Evolutionary conservation across 2,113 vertebrate genomes (phyloP), one percentile per base, ranked within the genome.

Genomic region (Campylomormyrus numenius): DNA sequence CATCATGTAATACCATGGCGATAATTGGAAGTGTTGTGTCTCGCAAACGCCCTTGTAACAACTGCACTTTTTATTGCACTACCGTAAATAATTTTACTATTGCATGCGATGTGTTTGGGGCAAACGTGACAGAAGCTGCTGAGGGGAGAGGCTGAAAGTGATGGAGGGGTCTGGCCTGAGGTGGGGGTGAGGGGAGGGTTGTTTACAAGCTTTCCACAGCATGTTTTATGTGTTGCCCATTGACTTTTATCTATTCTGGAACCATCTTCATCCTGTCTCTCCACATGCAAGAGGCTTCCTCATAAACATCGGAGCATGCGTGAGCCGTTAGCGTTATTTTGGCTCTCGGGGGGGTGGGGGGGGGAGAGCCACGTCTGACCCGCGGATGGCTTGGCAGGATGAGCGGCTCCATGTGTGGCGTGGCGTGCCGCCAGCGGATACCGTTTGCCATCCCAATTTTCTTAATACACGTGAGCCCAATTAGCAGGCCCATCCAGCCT

Each of bases 21-120:
- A 27, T 70, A 70, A 88, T 88, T 66, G 88, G 56, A 70, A 49
- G 15, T 89, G 88, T 77, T 66, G 27, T 49, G 88, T 66, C 88
- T 53, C 35, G 27, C 50, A 58, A 62, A 85, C 35, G 89, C 77
- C 77, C 24, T 48, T 39, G 19, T 85, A 89, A 89, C 52, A 85
- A 89, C 52, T n/a, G 5, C 3, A 50, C 52, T 62, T 89, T 85
- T 62, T 53, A 89, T 42, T 62, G 39, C 80, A n/a, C 17, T 46
- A 8, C 27, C 52, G 11, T 85, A 89, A 62, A 85, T 89, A 85
- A 89, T 48, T 46, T 46, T 27, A 58, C 42, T 42, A 27, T 89
- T 58, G 89, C 89, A 66, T 89, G 89, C 89, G 27, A 85, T 27
- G 35, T 58, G 21, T 52, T 39, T 7, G 27, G 52, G 87, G 35